Base-by-base conservation (phyloP, 23 tunicate species). In the Diplosoma virens region DNA sequence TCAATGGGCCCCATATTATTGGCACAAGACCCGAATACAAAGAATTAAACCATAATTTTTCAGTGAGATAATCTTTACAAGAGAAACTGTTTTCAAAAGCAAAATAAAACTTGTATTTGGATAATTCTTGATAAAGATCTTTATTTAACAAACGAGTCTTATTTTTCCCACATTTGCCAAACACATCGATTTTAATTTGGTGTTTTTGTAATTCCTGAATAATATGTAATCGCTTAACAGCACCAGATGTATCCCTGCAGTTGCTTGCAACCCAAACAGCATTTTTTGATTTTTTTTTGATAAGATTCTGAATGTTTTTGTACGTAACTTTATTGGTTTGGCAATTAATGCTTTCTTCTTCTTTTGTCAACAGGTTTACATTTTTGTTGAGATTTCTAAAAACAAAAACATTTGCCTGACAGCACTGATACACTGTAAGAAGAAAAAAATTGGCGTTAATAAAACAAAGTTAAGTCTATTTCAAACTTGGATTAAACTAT, bases 11-110 rank as follows among this genome's bases (percentile, higher is more conserved):
- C 61, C 60, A 79, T 20, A 79, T 37, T 0, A 79, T 58, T 5
- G 83, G 83, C 0, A 79, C 76, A 3, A 47, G 9, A 0, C 63
- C 75, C 0, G 61, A 6, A 22, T 45, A 47, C 20, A 79, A 66
- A 25, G 75, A 77, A 33, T 79, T 79, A 37, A 25, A 66, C 75
- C 74, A 79, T 14, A 79, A 18, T 33, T 79, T 79, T 27, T 79
- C 83, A 5, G 83, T 1, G 0, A 79, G 25, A 27, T 79, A 79
- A 16, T 66, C 61, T 0, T 37, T 79, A 47, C 83, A 79, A 28
- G 66, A 76, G 30, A 37, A 79, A 0, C 69, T 33, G 30, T 82
- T 82, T 59, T 82, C 87, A 59, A 74, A 82, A 2, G 87, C 81
- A 34, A 82, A 60, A 63, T 82, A 82, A 74, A 82, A 82, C 73